These are phyloP conservation scores for Smutsia temminckii DNA, from an alignment of 2,797 vertebrate genomes.

Conservation along the genomic window DNA sequence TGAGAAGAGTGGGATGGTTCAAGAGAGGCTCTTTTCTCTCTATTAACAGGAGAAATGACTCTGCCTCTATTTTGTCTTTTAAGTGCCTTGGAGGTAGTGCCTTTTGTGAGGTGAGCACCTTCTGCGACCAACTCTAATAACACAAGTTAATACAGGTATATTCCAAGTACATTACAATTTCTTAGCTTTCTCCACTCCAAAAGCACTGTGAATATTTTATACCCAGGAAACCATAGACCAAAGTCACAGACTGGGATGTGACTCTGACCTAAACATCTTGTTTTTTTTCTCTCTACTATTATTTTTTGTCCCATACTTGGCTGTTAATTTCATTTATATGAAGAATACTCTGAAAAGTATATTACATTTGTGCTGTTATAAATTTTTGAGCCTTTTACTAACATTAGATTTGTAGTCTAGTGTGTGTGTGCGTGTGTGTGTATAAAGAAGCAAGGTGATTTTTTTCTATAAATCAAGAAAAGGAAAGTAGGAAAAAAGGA, in stretches of 20 bases:
- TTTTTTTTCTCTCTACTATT: neutral
- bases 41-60: neutral
- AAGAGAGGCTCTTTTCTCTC: neutral
- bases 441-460: neutral
- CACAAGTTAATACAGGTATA: neutral
- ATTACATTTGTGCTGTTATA: neutral
- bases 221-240: neutral
- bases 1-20: neutral
- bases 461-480: constrained; percentile 37
- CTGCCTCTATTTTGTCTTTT: neutral
- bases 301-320: neutral
- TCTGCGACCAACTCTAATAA: neutral
- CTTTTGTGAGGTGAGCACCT: neutral
- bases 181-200: neutral
- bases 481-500: neutral
- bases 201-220: neutral
- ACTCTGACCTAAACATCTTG: neutral
- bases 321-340: neutral
- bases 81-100: neutral
- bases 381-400: constrained; percentile 19
- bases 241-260: neutral
- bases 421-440: neutral
- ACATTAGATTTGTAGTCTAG: constrained; percentile 11
- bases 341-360: neutral
- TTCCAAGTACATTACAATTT: neutral